Evolutionary conservation across 1,140 invertebrate genomes (phyloP).

Genomic region (Drosophila nasuta): DNA sequence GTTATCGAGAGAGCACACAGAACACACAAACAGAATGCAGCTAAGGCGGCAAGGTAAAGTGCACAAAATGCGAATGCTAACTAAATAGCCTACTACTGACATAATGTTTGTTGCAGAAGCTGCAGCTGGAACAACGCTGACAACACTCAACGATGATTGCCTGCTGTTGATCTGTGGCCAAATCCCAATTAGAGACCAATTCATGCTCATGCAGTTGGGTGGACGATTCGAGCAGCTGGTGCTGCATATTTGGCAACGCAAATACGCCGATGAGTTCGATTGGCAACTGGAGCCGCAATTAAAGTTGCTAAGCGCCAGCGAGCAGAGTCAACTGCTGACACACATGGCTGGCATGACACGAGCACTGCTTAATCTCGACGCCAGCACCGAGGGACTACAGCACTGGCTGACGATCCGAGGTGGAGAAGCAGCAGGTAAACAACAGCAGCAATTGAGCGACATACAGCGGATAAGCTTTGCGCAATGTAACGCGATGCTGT

Average conservation of each 20-base stretch:
- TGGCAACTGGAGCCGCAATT: conserved; percentile 52
- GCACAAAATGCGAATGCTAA: neutral
- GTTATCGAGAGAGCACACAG: conserved; percentile 25
- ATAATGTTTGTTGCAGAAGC: conserved; percentile 2
- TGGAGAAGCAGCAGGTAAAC: conserved; percentile 16
- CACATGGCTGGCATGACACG: conserved; percentile 41
- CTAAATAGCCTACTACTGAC: neutral
- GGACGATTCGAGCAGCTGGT: conserved; percentile 44
- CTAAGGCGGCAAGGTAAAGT: conserved; percentile 27
- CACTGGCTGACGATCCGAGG: conserved; percentile 18
- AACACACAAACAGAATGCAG: conserved; percentile 30
- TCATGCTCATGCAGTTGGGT: conserved; percentile 50
- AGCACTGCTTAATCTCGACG: conserved; percentile 51
- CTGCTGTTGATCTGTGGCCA: conserved; percentile 61
- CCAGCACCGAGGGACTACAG: conserved; percentile 17
- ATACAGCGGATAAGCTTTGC: conserved; percentile 35
- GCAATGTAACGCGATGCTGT: conserved; percentile 22
- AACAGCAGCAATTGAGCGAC: neutral
- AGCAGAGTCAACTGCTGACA: conserved; percentile 48
- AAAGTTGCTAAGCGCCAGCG: conserved; percentile 32
- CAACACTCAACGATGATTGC: conserved; percentile 64
- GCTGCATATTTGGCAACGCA: conserved; percentile 51
- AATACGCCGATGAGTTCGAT: conserved; percentile 55
- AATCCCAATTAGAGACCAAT: conserved; percentile 59
- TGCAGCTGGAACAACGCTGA: conserved; percentile 22